Base-by-base conservation (phyloP, 30 jellyfish, hydroid and myxozoan genomes). In the Hydractinia symbiolongicarpus region DNA sequence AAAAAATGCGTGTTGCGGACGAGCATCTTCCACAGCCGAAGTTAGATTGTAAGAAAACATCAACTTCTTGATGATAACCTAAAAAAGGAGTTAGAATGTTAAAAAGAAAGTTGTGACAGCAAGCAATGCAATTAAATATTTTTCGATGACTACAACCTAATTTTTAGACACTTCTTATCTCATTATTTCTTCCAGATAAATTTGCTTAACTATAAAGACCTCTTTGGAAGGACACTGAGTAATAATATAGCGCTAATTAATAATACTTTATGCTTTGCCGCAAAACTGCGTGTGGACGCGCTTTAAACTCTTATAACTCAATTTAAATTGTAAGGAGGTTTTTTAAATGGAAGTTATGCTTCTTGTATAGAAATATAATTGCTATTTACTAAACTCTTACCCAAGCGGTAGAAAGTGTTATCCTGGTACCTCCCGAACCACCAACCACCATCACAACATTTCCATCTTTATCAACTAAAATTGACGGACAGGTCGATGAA, bases 391-490 rank as follows among this genome's bases (percentile, higher is more conserved):
- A 71, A 40, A 8, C 30, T 8, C 88, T 58, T 79, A 94, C 99
- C 97, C 97, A 94, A 9, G 99, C 97, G 50, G 94, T 82, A 9
- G 99, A 88, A 61, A 90, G 76, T 4, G 96, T 94, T 54, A 94
- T 94, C 51, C 96, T 57, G 15, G 96, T 80, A 14, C 99, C 99
- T 21, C 99, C 99, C 1, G 99, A 94, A 10, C 94, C 99, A 9
- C 99, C 99, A 17, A 86, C 86, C 15, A 88, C 95, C 97, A 94
- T 89, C 49, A 40, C 72, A 9, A 94, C 96, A 49, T 89, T 82
- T 14, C 96, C 97, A 51, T 94, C 74, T 21, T 86, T 88, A 57
- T 90, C 96, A 51, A 84, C 89, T 54, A 88, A 77, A 8, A 88
- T 81, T 7, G 96, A 55, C 14, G 97, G 99, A 94, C 97, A 90